These are phyloP conservation scores for Congeria kusceri DNA, from an alignment of 2,888 invertebrate species.

Conservation along the genomic window DNA sequence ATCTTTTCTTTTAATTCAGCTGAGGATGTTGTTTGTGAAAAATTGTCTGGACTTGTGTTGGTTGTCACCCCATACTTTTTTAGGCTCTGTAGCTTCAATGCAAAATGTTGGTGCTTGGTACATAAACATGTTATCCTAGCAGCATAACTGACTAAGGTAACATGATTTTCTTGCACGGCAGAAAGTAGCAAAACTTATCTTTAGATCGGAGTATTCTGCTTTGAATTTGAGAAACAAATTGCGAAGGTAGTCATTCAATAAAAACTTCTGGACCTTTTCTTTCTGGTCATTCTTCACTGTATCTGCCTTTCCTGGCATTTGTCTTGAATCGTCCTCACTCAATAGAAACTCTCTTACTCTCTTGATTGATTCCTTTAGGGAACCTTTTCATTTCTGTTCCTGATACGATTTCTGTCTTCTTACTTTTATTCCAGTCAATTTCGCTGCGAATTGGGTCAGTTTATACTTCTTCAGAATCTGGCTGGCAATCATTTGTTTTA, in stretches of 20 bases:
- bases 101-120: slow-evolving; percentile 32
- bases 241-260: slow-evolving; percentile 36
- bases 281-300: slow-evolving; percentile 31
- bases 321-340: slow-evolving; percentile 48
- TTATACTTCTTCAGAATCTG: slow-evolving; percentile 18
- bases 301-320: slow-evolving; percentile 49
- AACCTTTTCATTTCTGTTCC: no score
- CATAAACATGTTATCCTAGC: slow-evolving; percentile 34
- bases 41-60: slow-evolving; percentile 29
- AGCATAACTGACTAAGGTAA: slow-evolving; percentile 32
- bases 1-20: slow-evolving; percentile 8
- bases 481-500: slow-evolving; percentile 12
- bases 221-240: slow-evolving; percentile 38
- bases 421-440: not conserved
- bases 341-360: slow-evolving; percentile 25
- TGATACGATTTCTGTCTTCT: not conserved
- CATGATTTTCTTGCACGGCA: slow-evolving; percentile 40
- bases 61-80: slow-evolving; percentile 21
- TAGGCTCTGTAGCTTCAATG: slow-evolving; percentile 12
- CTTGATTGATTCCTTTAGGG: not conserved
- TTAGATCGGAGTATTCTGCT: slow-evolving; percentile 17
- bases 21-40: not conserved
- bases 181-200: slow-evolving; percentile 36
- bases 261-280: slow-evolving; percentile 33
- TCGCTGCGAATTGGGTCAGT: slow-evolving; percentile 17